A percentile compares a stretch with the other conserved stretches of the same genome.
Evolutionary conservation across 37 sponge, comb jelly and placozoan genomes (phyloP).

Genomic region (Beroe ovata): DNA sequence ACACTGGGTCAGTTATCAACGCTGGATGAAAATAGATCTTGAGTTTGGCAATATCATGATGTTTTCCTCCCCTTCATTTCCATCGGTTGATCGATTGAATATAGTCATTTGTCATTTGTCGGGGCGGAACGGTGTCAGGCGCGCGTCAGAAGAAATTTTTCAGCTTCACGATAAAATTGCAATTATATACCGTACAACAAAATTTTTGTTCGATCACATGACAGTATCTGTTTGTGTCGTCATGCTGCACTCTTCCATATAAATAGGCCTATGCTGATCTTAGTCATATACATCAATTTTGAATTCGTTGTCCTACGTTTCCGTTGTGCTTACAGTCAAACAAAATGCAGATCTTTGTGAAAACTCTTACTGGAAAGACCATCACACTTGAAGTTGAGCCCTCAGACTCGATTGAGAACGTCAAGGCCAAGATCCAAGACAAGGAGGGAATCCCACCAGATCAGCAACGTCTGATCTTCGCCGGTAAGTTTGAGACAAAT

Average conservation of each 20-base stretch:
- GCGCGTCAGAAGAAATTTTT: neutral
- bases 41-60: too few relatives aligned
- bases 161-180: neutral
- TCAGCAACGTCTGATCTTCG: conserved; percentile 69
- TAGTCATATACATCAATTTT: too few relatives aligned
- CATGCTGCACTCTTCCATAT: too few relatives aligned
- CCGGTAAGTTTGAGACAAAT: conserved; percentile 23
- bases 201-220: conserved; percentile 23
- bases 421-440: conserved; percentile 67
- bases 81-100: too few relatives aligned
- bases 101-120: too few relatives aligned
- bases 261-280: too few relatives aligned
- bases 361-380: conserved; percentile 63
- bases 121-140: too few relatives aligned
- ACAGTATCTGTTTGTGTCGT: too few relatives aligned
- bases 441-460: conserved; percentile 68
- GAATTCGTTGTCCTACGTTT: too few relatives aligned
- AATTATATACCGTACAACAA: conserved; percentile 26
- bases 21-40: too few relatives aligned
- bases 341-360: conserved; percentile 72
- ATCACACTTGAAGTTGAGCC: conserved; percentile 65
- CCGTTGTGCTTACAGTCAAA: conserved; percentile 65
- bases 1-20: too few relatives aligned
- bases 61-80: too few relatives aligned
- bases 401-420: conserved; percentile 60